phyloP scores from a whole-genome alignment of 2,113 vertebrate genomes.

The Callospermophilus lateralis region DNA sequence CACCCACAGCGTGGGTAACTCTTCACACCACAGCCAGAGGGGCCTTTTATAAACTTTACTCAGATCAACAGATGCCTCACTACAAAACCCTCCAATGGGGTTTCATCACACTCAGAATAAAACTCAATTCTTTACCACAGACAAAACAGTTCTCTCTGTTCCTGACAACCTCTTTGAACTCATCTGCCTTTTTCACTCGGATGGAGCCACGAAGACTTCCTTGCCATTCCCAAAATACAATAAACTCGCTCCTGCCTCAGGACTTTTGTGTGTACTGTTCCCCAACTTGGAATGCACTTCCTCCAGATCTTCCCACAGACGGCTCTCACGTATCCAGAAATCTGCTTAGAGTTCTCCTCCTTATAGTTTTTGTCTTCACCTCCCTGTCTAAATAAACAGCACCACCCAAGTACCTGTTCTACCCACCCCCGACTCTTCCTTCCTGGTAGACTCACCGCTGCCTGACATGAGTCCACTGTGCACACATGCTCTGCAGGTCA shows the following conservation, averaged over 20 bases:
- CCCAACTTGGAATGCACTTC: background rate
- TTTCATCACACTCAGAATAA: background rate
- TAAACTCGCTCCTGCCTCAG: background rate
- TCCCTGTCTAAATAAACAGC: too few relatives aligned
- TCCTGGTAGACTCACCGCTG: background rate
- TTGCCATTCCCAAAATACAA: background rate
- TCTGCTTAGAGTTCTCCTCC: background rate
- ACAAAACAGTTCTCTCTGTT: background rate
- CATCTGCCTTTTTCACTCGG: background rate
- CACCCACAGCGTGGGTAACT: background rate
- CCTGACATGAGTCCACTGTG: background rate
- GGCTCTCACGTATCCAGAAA: background rate
- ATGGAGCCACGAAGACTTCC: background rate
- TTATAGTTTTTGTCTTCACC: background rate
- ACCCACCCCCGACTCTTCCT: background rate
- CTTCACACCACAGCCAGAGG: background rate
- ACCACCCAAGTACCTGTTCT: rapidly evolving
- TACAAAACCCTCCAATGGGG: background rate
- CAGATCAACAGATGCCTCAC: background rate
- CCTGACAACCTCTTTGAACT: background rate
- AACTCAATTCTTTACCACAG: background rate
- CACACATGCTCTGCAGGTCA: background rate
- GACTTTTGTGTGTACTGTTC: background rate
- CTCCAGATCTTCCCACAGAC: background rate
- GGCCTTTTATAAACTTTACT: background rate